Conservation (phyloP, 2,888 invertebrate species). For the Drosophila paramelanica region DNA sequence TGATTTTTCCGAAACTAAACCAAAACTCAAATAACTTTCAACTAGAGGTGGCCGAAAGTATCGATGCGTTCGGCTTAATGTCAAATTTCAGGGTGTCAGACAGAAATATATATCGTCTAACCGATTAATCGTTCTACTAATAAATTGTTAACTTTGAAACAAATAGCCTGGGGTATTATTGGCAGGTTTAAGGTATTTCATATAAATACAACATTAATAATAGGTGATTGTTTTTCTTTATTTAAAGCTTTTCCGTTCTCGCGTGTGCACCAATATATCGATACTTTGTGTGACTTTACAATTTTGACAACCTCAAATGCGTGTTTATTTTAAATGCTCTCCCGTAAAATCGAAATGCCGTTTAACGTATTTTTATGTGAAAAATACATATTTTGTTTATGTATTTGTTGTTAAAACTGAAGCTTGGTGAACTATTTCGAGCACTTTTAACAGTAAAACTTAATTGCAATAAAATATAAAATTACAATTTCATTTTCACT, state of each 20-base stretch:
- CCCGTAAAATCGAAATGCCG: background rate
- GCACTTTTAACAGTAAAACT: constrained; percentile 36
- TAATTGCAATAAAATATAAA: constrained; percentile 28
- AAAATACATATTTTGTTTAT: constrained; percentile 27
- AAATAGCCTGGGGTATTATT: no score
- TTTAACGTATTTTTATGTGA: constrained; percentile 6
- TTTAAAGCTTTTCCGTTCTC: background rate
- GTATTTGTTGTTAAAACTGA: constrained; percentile 30
- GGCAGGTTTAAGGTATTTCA: background rate
- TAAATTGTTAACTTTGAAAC: no score
- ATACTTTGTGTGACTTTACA: background rate
- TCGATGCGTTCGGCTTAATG: background rate
- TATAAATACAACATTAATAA: background rate
- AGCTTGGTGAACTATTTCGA: constrained; percentile 47
- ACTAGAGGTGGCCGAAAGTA: constrained; percentile 13
- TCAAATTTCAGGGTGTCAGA: constrained; percentile 1
- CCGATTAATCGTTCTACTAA: background rate
- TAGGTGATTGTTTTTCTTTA: background rate
- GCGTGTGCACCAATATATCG: background rate
- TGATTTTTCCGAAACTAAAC: constrained; percentile 28
- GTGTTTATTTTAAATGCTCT: constrained; percentile 11
- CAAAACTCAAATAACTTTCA: constrained; percentile 41
- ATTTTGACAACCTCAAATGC: constrained; percentile 7
- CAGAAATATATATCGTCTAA: background rate
- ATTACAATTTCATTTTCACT: constrained; percentile 21